Conservation (phyloP, 2,888 invertebrate species). For the Mystacides longicornis region DNA sequence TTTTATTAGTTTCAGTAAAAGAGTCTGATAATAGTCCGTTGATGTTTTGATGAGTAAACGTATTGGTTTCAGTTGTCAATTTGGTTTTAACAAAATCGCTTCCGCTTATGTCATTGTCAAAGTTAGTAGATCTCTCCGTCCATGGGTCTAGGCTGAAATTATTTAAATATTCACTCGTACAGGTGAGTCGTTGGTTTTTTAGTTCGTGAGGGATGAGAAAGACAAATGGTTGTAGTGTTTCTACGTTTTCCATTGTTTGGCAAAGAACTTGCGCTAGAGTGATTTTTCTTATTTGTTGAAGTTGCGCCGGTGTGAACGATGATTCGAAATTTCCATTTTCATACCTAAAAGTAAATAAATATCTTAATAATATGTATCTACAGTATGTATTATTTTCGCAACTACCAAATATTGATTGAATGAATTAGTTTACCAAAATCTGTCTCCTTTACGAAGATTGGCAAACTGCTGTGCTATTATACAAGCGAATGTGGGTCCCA, state of each 20-base stretch:
- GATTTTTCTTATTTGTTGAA: constrained; percentile 63
- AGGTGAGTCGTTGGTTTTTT: constrained; percentile 53
- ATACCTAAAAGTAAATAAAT: constrained; percentile 44
- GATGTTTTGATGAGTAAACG: constrained; percentile 5
- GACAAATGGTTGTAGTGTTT: constrained; percentile 63
- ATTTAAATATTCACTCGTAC: constrained; percentile 46
- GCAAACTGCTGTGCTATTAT: constrained; percentile 81
- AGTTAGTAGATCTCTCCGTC: constrained; percentile 44
- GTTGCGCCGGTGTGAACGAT: constrained; percentile 68
- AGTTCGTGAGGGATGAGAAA: constrained; percentile 55
- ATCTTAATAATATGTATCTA: not conserved
- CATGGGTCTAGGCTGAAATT: constrained; percentile 56
- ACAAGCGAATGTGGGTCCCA: constrained; percentile 83
- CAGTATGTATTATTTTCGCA: not conserved
- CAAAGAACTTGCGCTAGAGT: constrained; percentile 69
- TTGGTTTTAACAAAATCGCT: constrained; percentile 20
- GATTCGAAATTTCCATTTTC: constrained; percentile 70
- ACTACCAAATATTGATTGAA: not conserved
- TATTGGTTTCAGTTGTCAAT: constrained; percentile 11
- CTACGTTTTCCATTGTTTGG: constrained; percentile 56
- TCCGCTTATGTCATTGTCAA: constrained; percentile 27
- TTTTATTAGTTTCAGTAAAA: constrained; percentile 7
- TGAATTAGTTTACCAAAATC: constrained; percentile 56
- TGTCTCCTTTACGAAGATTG: constrained; percentile 67
- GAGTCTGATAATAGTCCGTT: constrained; percentile 6